Evolutionary conservation across 2,113 vertebrate genomes (phyloP).

Genomic region (Eolophus roseicapilla): DNA sequence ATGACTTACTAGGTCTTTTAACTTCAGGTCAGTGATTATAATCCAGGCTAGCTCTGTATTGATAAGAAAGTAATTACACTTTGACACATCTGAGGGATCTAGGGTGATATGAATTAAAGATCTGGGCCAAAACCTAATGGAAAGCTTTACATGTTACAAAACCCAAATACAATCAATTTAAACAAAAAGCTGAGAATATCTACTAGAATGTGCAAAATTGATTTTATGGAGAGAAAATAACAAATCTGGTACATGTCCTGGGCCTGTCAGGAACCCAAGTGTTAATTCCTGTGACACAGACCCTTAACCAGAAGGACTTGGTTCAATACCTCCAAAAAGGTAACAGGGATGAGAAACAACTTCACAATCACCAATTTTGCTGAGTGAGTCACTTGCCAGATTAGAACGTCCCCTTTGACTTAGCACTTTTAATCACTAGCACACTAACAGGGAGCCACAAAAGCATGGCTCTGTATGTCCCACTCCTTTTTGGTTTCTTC

Average conservation of each 20-base stretch:
- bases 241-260: background rate
- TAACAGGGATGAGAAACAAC: background rate
- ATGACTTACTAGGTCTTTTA: background rate
- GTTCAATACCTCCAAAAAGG: background rate
- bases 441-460: background rate
- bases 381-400: background rate
- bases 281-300: background rate
- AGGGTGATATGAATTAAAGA: background rate
- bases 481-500: background rate
- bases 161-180: background rate
- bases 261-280: background rate
- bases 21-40: background rate
- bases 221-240: conserved; percentile 12
- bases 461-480: background rate
- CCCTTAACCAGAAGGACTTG: background rate
- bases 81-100: background rate
- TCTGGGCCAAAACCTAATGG: background rate
- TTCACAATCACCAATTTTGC: background rate
- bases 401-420: background rate
- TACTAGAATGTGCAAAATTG: conserved; percentile 28
- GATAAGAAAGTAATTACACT: background rate
- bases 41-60: background rate
- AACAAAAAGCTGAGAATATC: background rate
- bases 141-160: background rate
- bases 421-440: background rate